These are phyloP conservation scores for Numenius arquata DNA, from an alignment of 2,113 vertebrate species.

Conservation along the genomic window DNA sequence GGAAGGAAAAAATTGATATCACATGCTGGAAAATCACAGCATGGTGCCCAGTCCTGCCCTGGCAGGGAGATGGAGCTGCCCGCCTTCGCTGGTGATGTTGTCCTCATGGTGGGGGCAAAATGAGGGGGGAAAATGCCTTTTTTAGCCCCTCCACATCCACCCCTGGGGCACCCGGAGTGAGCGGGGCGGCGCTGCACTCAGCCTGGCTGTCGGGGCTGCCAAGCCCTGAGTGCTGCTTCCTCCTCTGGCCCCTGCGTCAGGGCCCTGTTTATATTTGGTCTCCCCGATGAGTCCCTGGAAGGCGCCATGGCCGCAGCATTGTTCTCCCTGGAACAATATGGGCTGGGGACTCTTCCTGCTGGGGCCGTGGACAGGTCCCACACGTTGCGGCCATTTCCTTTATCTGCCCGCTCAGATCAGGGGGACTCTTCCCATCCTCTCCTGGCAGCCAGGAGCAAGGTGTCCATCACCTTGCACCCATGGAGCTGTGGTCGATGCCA, in stretches of 20 bases:
- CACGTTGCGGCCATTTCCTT: rapidly evolving
- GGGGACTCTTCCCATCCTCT: neutral
- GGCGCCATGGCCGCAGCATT: neutral
- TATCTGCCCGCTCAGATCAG: neutral
- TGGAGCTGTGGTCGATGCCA: neutral
- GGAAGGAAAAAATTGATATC: neutral
- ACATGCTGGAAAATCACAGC: neutral
- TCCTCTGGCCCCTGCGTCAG: neutral
- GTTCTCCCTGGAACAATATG: neutral
- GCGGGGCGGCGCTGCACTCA: rapidly evolving
- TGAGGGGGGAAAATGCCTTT: neutral
- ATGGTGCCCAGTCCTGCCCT: rapidly evolving
- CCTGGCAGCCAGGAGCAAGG: neutral
- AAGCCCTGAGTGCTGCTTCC: neutral
- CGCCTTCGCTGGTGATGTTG: neutral
- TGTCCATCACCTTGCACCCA: neutral
- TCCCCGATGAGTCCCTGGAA: neutral
- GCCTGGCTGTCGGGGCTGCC: rapidly evolving
- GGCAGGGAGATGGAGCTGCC: neutral
- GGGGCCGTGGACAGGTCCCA: neutral
- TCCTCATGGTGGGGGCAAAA: neutral
- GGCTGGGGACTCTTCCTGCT: neutral
- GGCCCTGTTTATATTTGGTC: neutral
- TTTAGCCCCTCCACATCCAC: neutral
- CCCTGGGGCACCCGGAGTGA: rapidly evolving